Conservation (phyloP, 1,140 invertebrate species). For the Caenorhabditis tropicalis region DNA sequence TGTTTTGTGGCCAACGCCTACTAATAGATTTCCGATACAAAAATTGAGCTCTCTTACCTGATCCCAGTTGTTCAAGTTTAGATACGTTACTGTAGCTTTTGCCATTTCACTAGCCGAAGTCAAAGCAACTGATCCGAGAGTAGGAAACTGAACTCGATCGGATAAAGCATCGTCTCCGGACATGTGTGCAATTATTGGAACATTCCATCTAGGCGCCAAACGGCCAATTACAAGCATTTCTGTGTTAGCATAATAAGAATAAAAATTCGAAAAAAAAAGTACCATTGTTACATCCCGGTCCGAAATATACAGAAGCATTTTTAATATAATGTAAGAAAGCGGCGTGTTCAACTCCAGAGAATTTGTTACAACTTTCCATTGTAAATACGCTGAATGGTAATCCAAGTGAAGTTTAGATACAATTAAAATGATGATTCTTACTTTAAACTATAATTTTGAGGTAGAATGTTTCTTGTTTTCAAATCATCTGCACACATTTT, state of each 20-base stretch:
- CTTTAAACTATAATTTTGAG: slow-evolving; percentile 65
- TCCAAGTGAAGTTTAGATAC: background rate
- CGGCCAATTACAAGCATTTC: slow-evolving; percentile 72
- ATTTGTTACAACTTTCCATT: slow-evolving; percentile 71
- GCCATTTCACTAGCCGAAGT: slow-evolving; percentile 72
- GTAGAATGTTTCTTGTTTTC: slow-evolving; percentile 67
- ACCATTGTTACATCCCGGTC: slow-evolving; percentile 72
- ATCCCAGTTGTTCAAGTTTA: slow-evolving; percentile 71
- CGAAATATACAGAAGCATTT: slow-evolving; percentile 71
- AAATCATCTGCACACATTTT: slow-evolving; percentile 66
- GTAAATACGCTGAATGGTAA: slow-evolving; percentile 67
- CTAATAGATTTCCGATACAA: no score
- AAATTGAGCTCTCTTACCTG: slow-evolving; percentile 61
- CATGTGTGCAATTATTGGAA: slow-evolving; percentile 71
- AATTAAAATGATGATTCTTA: slow-evolving; percentile 40
- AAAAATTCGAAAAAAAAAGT: background rate
- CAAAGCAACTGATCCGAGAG: slow-evolving; percentile 71
- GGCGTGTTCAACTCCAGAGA: slow-evolving; percentile 70
- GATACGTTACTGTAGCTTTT: slow-evolving; percentile 66
- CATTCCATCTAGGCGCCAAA: slow-evolving; percentile 69
- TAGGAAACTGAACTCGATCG: slow-evolving; percentile 68
- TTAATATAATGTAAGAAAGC: slow-evolving; percentile 70
- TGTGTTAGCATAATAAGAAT: slow-evolving; percentile 44
- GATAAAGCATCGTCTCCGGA: slow-evolving; percentile 70
- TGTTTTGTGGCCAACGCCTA: no score